Evolutionary conservation across 2,888 invertebrate genomes (phyloP), one percentile per base, ranked within the genome.

Genomic region (Euzophera pinguis): DNA sequence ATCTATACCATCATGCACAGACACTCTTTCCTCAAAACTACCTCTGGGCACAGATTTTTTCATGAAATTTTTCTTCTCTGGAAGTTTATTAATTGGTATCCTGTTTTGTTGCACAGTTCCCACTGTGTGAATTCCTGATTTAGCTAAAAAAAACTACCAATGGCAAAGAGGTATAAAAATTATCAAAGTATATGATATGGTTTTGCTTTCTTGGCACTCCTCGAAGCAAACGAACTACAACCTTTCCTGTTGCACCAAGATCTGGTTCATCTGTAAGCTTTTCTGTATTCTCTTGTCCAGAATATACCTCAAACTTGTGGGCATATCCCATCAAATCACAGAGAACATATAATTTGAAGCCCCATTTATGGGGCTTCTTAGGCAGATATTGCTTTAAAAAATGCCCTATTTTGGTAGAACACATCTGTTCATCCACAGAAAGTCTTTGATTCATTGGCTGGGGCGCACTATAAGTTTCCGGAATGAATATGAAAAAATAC

Each of bases 31-130:
- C 52, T 72, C 69, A 72, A 53, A 71, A 66, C 64, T 69, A 63
- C 72, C 67, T 65, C 71, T 69, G 54, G 71, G 69, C 59, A 73
- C 65, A 47, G 67, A 65, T 64, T 63, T 71, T 56, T 73, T 71
- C 67, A 72, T 71, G 53, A 73, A 63, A 13, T 65, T 12, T 65
- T 72, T 73, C 47, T 68, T 70, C 0, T 70, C 67, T 59, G 67
- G 68, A 1, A 71, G 51, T 68, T 66, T 67, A 60, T 62, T 63
- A 60, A 69, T 69, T 57, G 65, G 67, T 34, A 71, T 62, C 54
- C 70, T 61, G 64, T 73, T 73, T 67, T 62, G 61, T 61, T 67
- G 68, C 52, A 71, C 66, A 63, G 69, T 74, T 54, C 65, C 69
- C 57, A 69, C 62, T 45, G 61, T 60, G 52, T 67, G 61, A 56